phyloP scores from a whole-genome alignment of 2,113 vertebrate genomes.

The Corythornis madagascariensis region DNA sequence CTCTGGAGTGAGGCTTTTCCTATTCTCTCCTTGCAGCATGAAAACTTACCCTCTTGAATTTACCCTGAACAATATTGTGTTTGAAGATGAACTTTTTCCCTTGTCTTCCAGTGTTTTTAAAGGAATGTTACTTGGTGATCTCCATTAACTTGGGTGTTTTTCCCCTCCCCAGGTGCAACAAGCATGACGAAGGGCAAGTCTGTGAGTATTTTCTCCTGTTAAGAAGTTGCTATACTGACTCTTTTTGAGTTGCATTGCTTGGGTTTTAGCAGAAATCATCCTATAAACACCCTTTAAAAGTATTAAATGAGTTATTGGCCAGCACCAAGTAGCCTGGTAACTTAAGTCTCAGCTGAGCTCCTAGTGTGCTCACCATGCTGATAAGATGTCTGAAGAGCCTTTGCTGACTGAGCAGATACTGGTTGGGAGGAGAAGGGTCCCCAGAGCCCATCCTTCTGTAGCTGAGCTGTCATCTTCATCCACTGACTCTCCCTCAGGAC shows the following conservation, averaged over 20 bases:
- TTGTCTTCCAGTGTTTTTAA: neutral
- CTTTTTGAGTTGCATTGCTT: neutral
- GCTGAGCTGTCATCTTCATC: neutral
- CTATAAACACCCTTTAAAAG: neutral
- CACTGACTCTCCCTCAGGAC: neutral
- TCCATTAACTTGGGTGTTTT: neutral
- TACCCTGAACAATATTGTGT: neutral
- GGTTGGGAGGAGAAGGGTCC: neutral
- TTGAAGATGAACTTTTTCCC: neutral
- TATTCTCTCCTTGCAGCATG: neutral
- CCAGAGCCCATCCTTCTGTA: neutral
- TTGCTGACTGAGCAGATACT: neutral
- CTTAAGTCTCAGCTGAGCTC: neutral
- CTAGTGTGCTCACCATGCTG: neutral
- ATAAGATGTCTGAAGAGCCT: neutral
- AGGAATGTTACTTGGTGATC: neutral
- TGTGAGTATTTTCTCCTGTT: conserved; percentile 16
- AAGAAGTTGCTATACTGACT: neutral
- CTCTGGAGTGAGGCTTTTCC: neutral
- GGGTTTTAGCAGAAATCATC: neutral
- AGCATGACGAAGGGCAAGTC: neutral
- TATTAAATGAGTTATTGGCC: neutral
- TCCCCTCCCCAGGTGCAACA: neutral
- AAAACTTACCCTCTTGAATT: neutral
- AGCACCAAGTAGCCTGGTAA: neutral